Percentiles rank a stretch among this genome's conserved stretches.
These are phyloP conservation scores for Zoroaster sp. DNA, from an alignment of 53 echinoderm and acorn worm species.

Conservation along the genomic window DNA sequence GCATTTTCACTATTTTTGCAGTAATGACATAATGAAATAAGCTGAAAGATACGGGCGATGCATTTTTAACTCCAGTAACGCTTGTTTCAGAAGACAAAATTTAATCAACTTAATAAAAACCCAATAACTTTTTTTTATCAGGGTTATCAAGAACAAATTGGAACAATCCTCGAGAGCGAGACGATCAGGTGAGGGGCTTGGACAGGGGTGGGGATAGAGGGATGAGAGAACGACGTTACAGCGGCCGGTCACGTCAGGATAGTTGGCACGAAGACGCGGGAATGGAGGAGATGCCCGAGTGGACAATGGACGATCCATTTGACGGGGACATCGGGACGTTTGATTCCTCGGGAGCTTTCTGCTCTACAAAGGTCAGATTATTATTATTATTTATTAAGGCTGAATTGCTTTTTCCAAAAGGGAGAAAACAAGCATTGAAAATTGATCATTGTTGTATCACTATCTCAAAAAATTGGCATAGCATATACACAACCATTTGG, in stretches of 20 bases:
- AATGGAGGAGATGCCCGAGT: conserved; percentile 82
- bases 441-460: too few species aligned
- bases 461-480: too few species aligned
- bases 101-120: background rate
- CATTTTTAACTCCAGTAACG: too few species aligned
- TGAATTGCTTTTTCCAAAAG: too few species aligned
- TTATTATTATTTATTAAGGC: too few species aligned
- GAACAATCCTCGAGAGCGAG: conserved; percentile 82
- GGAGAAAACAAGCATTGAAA: too few species aligned
- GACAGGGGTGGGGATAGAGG: conserved; percentile 50
- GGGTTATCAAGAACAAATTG: conserved; percentile 79
- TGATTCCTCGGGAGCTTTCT: conserved; percentile 93
- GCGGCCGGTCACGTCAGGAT: conserved; percentile 67
- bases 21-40: too few species aligned
- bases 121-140: background rate
- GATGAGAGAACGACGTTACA: conserved; percentile 66
- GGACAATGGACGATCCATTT: conserved; percentile 90
- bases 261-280: conserved; percentile 75
- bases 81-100: too few species aligned
- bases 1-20: too few species aligned
- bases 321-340: conserved; percentile 86
- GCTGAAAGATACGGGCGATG: too few species aligned
- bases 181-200: conserved; percentile 45
- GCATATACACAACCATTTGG: too few species aligned
- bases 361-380: conserved; percentile 77